These are phyloP conservation scores for Acheta domesticus DNA, from an alignment of 2,888 invertebrate species.

Conservation along the genomic window DNA sequence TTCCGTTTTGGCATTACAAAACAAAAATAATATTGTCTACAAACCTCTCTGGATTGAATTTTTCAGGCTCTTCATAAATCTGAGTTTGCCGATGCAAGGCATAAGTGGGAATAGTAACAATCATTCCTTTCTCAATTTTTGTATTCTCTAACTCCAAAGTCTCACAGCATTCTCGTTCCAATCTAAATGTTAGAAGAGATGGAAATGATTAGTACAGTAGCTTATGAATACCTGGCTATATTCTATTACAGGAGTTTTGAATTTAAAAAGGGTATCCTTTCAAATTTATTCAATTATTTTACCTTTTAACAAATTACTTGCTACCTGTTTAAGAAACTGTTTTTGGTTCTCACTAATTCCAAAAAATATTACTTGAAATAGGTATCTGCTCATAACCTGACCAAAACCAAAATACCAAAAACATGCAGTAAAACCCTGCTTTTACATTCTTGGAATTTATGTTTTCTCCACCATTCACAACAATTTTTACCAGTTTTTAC, in stretches of 20 bases:
- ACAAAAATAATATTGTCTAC: background rate
- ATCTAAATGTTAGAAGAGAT: conserved; percentile 27
- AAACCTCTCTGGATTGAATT: conserved; percentile 37
- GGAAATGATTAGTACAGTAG: background rate
- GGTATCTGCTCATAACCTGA: too few relatives aligned
- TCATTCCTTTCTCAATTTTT: conserved; percentile 34
- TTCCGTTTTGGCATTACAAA: background rate
- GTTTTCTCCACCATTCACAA: too few relatives aligned
- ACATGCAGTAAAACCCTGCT: too few relatives aligned
- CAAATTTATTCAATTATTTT: background rate
- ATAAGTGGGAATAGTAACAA: conserved; percentile 36
- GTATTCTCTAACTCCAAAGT: conserved; percentile 32
- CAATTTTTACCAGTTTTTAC: too few relatives aligned
- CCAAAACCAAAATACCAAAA: too few relatives aligned
- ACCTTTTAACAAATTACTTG: too few relatives aligned
- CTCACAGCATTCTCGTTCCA: conserved; percentile 35
- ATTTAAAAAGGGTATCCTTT: background rate
- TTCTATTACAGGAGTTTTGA: background rate
- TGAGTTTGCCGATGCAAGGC: conserved; percentile 37
- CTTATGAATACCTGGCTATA: background rate
- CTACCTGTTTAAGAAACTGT: too few relatives aligned
- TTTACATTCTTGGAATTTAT: too few relatives aligned
- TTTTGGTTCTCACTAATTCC: too few relatives aligned
- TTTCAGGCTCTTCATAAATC: conserved; percentile 37
- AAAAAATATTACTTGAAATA: too few relatives aligned